Conservation (phyloP, 2,888 invertebrate genomes). For the Hyposoter didymator region DNA sequence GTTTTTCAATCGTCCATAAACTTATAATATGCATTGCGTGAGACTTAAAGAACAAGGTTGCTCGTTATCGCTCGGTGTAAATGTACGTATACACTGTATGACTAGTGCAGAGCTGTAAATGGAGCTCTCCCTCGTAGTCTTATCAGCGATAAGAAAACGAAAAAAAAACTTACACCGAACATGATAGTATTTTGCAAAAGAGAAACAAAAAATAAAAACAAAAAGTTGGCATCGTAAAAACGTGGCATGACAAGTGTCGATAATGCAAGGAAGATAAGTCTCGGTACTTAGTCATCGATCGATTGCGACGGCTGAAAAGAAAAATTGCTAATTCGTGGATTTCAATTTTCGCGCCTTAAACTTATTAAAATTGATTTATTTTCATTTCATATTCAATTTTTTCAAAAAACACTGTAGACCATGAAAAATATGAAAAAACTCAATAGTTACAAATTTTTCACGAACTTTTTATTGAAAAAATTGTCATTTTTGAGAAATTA, state of each 20-base stretch:
- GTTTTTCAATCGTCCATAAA: conserved; percentile 1
- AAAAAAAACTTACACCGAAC: not conserved
- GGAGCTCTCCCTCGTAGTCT: conserved; percentile 27
- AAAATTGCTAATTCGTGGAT: not conserved
- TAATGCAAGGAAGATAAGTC: not conserved
- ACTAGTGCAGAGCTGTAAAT: conserved; percentile 5
- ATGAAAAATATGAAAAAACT: not conserved
- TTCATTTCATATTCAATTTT: not conserved
- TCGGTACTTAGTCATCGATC: not conserved
- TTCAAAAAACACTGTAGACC: not conserved
- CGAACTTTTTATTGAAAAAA: too few species aligned
- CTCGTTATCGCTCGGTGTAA: conserved; percentile 36
- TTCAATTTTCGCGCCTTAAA: not conserved
- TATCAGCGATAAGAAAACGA: conserved; percentile 21
- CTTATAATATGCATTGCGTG: not conserved
- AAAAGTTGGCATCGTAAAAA: not conserved
- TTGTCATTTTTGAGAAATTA: too few species aligned
- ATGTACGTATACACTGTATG: not conserved
- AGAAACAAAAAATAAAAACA: not conserved
- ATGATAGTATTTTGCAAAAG: not conserved
- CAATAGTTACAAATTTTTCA: too few species aligned
- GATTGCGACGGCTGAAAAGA: not conserved
- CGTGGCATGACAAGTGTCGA: not conserved
- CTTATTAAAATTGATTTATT: too few species aligned
- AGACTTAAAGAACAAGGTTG: conserved; percentile 50